Evolutionary conservation across 2,797 vertebrate genomes (phyloP), one percentile per base, ranked within the genome.

Genomic region (Pantherophis alleghaniensis): DNA sequence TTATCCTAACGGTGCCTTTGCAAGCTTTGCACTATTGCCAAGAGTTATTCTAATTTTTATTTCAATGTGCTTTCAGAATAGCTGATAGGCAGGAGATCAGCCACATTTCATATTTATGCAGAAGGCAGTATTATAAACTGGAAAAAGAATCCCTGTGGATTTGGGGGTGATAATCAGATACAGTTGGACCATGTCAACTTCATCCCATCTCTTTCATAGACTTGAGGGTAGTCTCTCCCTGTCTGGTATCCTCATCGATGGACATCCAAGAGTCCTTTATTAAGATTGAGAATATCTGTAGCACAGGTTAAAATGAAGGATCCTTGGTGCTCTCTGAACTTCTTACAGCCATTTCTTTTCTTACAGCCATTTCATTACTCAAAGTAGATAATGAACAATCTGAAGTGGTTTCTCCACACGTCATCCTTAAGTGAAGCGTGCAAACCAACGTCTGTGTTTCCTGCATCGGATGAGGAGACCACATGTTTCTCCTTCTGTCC

Each of bases 1-100:
- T 95, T 83, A 61, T 96, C 86, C 94, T 42, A 74, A 63, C 87
- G 1, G 69, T 91, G 18, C 13, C 0, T 74, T 79, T 87, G 88
- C 51, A 90, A 93, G 1, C 89, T 53, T 88, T 93, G 87, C 56
- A 55, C 86, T 93, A 57, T 92, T 47, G 93, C 47, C 4, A 13
- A 57, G 42, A 55, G 2, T n/a, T 11, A 59, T 63, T 37, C 59
- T 93, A 89, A n/a, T n/a, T 69, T 89, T 59, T 91, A 83, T 91
- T 88, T 47, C 63, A 66, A 51, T 63, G 24, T 83, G 24, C 26
- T 89, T 91, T 88, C 22, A 55, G 22, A 13, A 18, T 69, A 69
- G 26, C 20, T 26, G 59, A 66, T 86, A 2, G 51, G 57, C 10
- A 61, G 26, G 12, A 91, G 37, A 83, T 42, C 16, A 47, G 9